Conservation (phyloP, 2,888 invertebrate species). For the Apamea monoglypha region DNA sequence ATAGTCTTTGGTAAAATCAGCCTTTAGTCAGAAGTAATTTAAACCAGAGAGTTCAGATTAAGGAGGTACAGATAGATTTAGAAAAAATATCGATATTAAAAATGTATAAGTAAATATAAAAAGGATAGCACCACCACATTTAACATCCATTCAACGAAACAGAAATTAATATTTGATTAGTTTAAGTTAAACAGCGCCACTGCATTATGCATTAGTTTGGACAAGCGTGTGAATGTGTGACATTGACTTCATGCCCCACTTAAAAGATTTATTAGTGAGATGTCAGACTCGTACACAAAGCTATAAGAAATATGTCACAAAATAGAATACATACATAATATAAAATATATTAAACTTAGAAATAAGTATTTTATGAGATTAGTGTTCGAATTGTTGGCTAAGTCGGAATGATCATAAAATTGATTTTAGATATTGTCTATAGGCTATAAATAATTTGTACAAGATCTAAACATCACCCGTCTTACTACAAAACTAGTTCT, state of each 20-base stretch:
- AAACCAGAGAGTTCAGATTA: not conserved
- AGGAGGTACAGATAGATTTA: not conserved
- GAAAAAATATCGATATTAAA: constrained; percentile 5
- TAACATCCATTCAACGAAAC: constrained; percentile 43
- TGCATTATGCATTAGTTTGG: constrained; percentile 47
- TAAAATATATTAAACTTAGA: not conserved
- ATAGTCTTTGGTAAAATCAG: not conserved
- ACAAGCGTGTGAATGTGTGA: constrained; percentile 56
- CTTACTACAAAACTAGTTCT: not conserved
- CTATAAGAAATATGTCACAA: constrained; percentile 28
- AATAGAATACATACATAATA: constrained; percentile 40
- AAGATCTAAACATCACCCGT: not conserved
- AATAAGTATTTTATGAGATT: constrained; percentile 8
- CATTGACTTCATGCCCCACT: constrained; percentile 45
- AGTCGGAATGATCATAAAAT: constrained; percentile 47
- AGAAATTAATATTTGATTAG: constrained; percentile 3
- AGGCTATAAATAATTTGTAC: not conserved
- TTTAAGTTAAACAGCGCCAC: constrained; percentile 49
- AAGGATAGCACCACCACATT: constrained; percentile 16
- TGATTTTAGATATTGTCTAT: not conserved
- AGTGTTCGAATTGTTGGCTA: constrained; percentile 34
- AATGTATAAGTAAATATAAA: not conserved
- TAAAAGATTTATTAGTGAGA: constrained; percentile 28
- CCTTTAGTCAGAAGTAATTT: not conserved
- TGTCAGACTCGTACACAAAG: constrained; percentile 34